Base-by-base conservation (phyloP, 2,888 invertebrate genomes). In the Latheticus oryzae region DNA sequence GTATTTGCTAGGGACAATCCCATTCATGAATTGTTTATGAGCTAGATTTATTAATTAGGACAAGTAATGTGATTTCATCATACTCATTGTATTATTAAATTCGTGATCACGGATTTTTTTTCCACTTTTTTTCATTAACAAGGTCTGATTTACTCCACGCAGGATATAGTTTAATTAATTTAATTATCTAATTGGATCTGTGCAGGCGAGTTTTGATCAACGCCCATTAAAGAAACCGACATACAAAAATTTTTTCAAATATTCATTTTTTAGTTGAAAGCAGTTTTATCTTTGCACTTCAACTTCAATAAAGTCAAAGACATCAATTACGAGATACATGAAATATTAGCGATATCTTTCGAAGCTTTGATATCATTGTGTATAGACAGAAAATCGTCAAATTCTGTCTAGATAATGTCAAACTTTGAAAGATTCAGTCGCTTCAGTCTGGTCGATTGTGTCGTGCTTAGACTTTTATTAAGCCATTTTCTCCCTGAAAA, bases 381-480 rank as follows among this genome's bases (percentile, higher is more conserved):
- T 58, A 58, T 53, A 50, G 58, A 50, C 48, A 33, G 24, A 17
- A 38, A 15, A 26, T 37, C 42, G 53, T 3, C 51, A 38, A 40
- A 40, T 4, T 30, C 28, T 13, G 7, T 9, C 5, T 33, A 23
- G n/a, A 1, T 15, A 9, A 15, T 24, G 15, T 26, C 15, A 9
- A 3, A 56, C 58, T 58, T 58, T 58, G 58, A 53, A 24, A 7
- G 4, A 5, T 3, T 3, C 32, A 32, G 24, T 26, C 23, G 21
- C 5, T 16, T 54, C 24, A 47, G n/a, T 32, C 57, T 65, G 73
- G 66, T n/a, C 58, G 62, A 58, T 55, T 67, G 66, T 62, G 58
- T 58, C 71, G 70, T 75, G 75, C 71, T 73, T 71, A 68, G 70
- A 69, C 71, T 72, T 74, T 72, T 74, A 75, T 75, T 73, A 74